phyloP scores from a whole-genome alignment of 2,797 vertebrate species.

The Vespertilio murinus region DNA sequence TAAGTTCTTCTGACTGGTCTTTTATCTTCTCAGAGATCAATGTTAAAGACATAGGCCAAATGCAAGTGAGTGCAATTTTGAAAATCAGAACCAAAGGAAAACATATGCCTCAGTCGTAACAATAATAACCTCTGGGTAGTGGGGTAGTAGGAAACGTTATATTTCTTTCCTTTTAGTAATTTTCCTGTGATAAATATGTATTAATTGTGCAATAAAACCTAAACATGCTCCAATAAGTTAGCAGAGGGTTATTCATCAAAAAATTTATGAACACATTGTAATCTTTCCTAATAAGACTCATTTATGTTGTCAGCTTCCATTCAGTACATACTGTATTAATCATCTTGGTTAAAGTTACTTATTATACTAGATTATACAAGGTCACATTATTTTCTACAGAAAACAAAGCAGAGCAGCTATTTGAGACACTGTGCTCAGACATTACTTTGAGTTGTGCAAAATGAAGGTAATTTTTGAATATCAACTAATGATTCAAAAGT shows the following conservation, averaged over 20 bases:
- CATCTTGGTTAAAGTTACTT: neutral
- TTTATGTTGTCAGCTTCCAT: neutral
- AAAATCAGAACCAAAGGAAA: conserved; percentile 34
- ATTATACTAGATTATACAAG: neutral
- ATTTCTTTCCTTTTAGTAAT: conserved; percentile 33
- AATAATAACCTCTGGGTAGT: neutral
- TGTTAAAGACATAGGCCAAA: neutral
- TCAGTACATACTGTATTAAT: neutral
- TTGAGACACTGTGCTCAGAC: neutral
- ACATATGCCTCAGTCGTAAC: neutral
- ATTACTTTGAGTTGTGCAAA: neutral
- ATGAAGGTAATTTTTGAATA: conserved; percentile 1
- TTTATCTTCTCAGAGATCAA: conserved; percentile 25
- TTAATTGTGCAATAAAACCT: neutral
- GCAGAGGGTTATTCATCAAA: neutral
- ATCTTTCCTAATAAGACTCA: conserved; percentile 7
- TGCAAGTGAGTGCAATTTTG: conserved; percentile 19
- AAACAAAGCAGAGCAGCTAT: neutral
- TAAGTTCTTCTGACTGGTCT: neutral
- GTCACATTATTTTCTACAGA: neutral
- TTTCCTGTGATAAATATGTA: neutral
- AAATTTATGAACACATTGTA: neutral
- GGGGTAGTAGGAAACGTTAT: neutral
- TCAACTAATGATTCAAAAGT: neutral
- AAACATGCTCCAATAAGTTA: neutral